A percentile compares a stretch with the other conserved stretches of the same genome.
These are phyloP conservation scores for Solenodon paradoxus DNA, from an alignment of 2,113 vertebrate species.

Conservation along the genomic window DNA sequence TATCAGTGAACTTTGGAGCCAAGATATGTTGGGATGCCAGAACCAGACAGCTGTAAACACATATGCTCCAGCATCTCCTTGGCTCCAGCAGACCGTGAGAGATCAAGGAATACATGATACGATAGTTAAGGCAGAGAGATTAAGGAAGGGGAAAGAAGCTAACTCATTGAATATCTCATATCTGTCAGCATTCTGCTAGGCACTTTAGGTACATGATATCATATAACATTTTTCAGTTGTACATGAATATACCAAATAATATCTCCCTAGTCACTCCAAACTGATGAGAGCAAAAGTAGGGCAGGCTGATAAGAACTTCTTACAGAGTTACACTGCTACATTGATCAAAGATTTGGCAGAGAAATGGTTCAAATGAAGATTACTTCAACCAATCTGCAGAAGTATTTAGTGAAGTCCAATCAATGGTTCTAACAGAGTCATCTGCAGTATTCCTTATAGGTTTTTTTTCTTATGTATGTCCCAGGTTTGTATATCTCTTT, in stretches of 20 bases:
- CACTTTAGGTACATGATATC: background rate
- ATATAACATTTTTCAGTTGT: background rate
- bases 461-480: background rate
- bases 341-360: background rate
- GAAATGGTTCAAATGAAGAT: background rate
- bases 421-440: background rate
- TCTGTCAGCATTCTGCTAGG: background rate
- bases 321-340: background rate
- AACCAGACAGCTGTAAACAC: background rate
- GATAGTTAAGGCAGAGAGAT: background rate
- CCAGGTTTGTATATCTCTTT: background rate
- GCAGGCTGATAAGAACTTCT: background rate
- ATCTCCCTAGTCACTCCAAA: background rate
- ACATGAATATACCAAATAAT: background rate
- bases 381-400: background rate
- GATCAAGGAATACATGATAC: background rate
- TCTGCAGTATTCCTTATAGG: background rate
- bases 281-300: background rate
- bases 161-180: background rate
- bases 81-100: background rate
- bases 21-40: background rate
- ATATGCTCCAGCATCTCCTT: background rate
- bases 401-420: background rate
- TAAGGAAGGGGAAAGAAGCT: background rate
- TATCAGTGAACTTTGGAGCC: background rate